Evolutionary conservation across 2,113 vertebrate genomes (phyloP), one percentile per base, ranked within the genome.

Genomic region (Pseudopipra pipra): DNA sequence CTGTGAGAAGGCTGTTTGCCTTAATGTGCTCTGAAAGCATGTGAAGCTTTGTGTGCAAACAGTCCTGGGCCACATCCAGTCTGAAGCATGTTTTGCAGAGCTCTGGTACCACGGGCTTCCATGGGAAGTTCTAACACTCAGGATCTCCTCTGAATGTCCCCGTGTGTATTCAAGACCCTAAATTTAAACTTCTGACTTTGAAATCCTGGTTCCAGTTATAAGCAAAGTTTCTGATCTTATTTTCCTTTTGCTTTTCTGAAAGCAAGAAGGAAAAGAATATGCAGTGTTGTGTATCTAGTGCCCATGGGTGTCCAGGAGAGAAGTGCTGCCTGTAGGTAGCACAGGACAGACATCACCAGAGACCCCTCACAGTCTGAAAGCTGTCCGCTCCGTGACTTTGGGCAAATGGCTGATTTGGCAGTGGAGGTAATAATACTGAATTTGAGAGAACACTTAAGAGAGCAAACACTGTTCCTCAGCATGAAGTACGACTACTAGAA

Each of bases 1-100:
- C 43, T 65, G 89, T 37, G 75, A 92, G 94, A 92, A 93, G 80
- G 47, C 70, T 37, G 39, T 74, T 81, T 59, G 37, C 61, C 65
- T 80, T 92, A 90, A 93, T 67, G 39, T 2, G 3, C 82, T 88
- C 54, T 92, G 95, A 94, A 95, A 93, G 90, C 59, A 11, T 9
- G 12, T 8, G 46, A 86, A 80, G 90, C 90, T 93, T 92, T 94
- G 85, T 93, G 28, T 87, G 82, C 78, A 85, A 79, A 81, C 44
- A 35, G 23, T 91, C 62, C 58, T 15, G 41, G 56, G 62, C 73
- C 77, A 63, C 71, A 66, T 76, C 33, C 73, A 81, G 54, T 70
- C 39, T 54, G 49, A 67, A 39, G 25, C 31, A 66, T 3, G 1
- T 41, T 89, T 94, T 68, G n/a, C 59, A 87, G 58, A 65, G 2